phyloP scores from a whole-genome alignment of 2,113 vertebrate species.

The Notarius lentiginosus region DNA sequence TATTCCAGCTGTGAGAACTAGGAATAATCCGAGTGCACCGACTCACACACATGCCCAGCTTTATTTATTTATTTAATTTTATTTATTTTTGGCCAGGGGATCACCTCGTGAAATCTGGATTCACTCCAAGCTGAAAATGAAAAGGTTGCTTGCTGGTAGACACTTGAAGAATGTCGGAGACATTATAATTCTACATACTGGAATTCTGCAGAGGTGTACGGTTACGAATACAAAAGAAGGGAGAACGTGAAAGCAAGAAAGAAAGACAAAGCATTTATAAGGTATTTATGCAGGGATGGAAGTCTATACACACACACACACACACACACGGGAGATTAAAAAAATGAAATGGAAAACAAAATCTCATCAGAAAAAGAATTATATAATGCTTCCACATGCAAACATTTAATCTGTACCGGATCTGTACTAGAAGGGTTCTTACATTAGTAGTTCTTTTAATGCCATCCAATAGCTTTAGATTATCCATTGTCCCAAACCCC shows the following conservation, averaged over 20 bases:
- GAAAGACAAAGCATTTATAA: background rate
- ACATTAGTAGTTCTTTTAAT: constrained; percentile 67
- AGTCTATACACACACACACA: background rate
- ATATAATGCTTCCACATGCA: constrained; percentile 69
- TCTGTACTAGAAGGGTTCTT: constrained; percentile 65
- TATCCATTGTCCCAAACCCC: constrained; percentile 52
- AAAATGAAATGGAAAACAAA: constrained; percentile 58
- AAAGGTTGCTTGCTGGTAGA: background rate
- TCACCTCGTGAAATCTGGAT: constrained; percentile 14
- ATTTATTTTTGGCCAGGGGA: background rate
- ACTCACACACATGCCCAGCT: background rate
- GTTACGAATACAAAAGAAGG: background rate
- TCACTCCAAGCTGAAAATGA: background rate
- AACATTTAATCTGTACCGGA: constrained; percentile 69
- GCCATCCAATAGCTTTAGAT: constrained; percentile 66
- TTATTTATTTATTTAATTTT: no score
- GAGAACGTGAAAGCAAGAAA: background rate
- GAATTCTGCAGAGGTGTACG: background rate
- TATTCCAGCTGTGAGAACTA: constrained; percentile 36
- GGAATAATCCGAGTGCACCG: constrained; percentile 36
- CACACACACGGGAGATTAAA: constrained; percentile 22
- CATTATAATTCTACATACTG: background rate
- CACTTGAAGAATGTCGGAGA: background rate
- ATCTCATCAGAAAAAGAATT: constrained; percentile 72
- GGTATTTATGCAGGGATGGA: background rate